Evolutionary conservation across 2,797 vertebrate species (phyloP).

Genomic region (Gobio occitaniae): DNA sequence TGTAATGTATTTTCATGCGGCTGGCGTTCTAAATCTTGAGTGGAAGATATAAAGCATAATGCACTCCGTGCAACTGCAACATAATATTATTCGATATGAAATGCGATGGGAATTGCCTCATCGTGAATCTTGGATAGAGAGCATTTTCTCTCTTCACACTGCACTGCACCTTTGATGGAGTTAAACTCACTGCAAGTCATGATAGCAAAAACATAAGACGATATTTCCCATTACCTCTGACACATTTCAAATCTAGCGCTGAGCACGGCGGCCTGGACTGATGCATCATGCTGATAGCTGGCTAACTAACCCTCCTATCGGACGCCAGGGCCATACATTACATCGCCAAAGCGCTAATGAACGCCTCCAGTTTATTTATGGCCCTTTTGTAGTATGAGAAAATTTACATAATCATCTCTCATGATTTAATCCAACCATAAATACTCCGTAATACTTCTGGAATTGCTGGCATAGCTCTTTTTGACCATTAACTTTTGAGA

Average conservation of each 20-base stretch:
- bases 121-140: conserved; percentile 32
- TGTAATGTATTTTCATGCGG: conserved; percentile 32
- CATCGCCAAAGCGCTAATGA: conserved; percentile 74
- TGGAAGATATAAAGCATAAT: conserved; percentile 43
- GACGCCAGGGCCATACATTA: conserved; percentile 74
- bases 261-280: conserved; percentile 66
- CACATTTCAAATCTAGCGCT: conserved; percentile 68
- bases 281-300: conserved; percentile 68
- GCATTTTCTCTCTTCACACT: conserved; percentile 52
- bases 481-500: conserved; percentile 23
- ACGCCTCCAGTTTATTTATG: conserved; percentile 77
- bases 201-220: conserved; percentile 63
- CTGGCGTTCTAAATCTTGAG: conserved; percentile 33
- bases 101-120: conserved; percentile 42
- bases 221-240: conserved; percentile 67
- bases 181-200: conserved; percentile 60
- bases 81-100: conserved; percentile 54
- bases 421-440: conserved; percentile 74
- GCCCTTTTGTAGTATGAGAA: conserved; percentile 72
- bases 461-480: conserved; percentile 36
- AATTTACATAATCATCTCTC: conserved; percentile 78
- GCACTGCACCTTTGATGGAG: conserved; percentile 58
- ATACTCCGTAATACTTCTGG: conserved; percentile 60
- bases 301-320: conserved; percentile 73
- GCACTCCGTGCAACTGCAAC: conserved; percentile 26